A percentile compares a stretch with the other conserved stretches of the same genome.
Evolutionary conservation across 2,888 invertebrate genomes (phyloP).

Genomic region (Caenorhabditis imperialis): DNA sequence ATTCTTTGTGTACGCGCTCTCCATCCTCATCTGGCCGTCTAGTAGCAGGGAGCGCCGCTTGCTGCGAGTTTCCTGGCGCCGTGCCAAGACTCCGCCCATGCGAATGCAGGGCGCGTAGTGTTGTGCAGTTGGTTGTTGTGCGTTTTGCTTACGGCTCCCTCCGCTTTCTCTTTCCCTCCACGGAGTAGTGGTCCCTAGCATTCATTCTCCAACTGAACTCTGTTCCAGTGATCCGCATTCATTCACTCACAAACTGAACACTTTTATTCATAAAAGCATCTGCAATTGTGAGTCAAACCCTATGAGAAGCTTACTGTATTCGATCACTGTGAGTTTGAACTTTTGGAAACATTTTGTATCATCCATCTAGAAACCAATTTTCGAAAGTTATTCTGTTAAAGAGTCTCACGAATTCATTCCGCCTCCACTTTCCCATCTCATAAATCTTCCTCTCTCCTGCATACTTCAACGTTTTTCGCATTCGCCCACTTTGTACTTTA

Average conservation of each 20-base stretch:
- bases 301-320: too few species aligned
- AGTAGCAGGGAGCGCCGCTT: slow-evolving; percentile 33
- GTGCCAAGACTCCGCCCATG: slow-evolving; percentile 39
- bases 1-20: slow-evolving; percentile 27
- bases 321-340: too few species aligned
- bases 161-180: slow-evolving; percentile 1
- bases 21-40: slow-evolving; percentile 14
- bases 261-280: too few species aligned
- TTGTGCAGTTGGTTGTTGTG: slow-evolving; percentile 38
- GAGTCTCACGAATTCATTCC: slow-evolving; percentile 4
- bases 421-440: slow-evolving; percentile 12
- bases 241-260: too few species aligned
- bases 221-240: neutral
- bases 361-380: too few species aligned
- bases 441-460: neutral
- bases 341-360: too few species aligned
- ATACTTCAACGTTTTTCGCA: slow-evolving; percentile 1
- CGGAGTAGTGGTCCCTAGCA: neutral
- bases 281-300: too few species aligned
- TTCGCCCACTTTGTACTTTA: slow-evolving; percentile 12
- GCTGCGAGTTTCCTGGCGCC: slow-evolving; percentile 33
- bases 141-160: slow-evolving; percentile 18
- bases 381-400: too few species aligned
- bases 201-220: neutral
- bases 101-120: slow-evolving; percentile 28